Conservation (phyloP, 1,140 invertebrate species). For the Drosophila eugracilis region DNA sequence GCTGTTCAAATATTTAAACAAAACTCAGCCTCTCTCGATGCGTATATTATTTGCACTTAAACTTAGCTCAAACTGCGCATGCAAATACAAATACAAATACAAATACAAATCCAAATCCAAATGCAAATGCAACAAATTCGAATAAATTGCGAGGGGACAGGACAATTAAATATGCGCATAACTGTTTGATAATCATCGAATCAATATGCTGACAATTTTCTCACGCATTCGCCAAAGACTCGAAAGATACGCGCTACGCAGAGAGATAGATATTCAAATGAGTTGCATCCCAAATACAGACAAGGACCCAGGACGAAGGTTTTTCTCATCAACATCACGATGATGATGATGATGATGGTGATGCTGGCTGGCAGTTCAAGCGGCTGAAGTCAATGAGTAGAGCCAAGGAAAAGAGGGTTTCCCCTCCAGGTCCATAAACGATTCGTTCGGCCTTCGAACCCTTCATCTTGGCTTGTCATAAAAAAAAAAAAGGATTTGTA, state of each 20-base stretch:
- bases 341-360: slow-evolving; percentile 22
- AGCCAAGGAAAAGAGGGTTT: slow-evolving; percentile 1
- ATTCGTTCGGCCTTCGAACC: slow-evolving; percentile 55
- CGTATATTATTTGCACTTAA: slow-evolving; percentile 77
- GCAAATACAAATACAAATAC: slow-evolving; percentile 38
- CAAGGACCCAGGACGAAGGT: slow-evolving; percentile 43
- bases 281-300: slow-evolving; percentile 47
- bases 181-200: slow-evolving; percentile 80
- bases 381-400: slow-evolving; percentile 70
- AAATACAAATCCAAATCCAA: slow-evolving; percentile 45
- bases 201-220: slow-evolving; percentile 82
- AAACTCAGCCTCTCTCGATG: slow-evolving; percentile 36
- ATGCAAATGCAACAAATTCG: slow-evolving; percentile 42
- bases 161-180: slow-evolving; percentile 80
- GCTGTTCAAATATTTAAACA: slow-evolving; percentile 75
- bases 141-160: slow-evolving; percentile 27
- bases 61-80: slow-evolving; percentile 49
- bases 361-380: slow-evolving; percentile 53
- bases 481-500: slow-evolving; percentile 72
- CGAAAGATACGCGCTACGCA: slow-evolving; percentile 40
- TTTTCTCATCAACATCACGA: slow-evolving; percentile 5
- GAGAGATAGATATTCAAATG: slow-evolving; percentile 58
- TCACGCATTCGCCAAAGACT: slow-evolving; percentile 58
- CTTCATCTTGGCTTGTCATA: slow-evolving; percentile 10
- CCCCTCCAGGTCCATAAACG: slow-evolving; percentile 29